phyloP scores from a whole-genome alignment of 2,797 vertebrate species.

The Lophura swinhoii region DNA sequence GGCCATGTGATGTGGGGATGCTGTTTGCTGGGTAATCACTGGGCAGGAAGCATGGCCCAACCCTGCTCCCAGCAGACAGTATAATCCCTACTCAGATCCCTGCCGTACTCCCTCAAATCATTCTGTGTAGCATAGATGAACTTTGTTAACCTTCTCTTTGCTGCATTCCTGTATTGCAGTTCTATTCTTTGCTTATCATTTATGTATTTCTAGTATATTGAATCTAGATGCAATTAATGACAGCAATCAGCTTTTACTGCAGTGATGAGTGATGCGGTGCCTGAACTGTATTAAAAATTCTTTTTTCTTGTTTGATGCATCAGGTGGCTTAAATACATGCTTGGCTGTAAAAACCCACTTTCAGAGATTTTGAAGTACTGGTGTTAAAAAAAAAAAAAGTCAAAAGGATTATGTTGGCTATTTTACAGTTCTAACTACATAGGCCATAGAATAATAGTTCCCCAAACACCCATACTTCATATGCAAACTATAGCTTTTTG shows the following conservation, averaged over 20 bases:
- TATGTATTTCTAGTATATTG: accelerated
- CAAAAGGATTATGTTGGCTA: not conserved
- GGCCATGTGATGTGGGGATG: conserved; percentile 58
- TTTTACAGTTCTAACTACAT: not conserved
- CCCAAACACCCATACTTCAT: not conserved
- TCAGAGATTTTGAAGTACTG: not conserved
- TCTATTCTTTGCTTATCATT: not conserved
- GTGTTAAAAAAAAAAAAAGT: not conserved
- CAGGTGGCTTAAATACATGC: not conserved
- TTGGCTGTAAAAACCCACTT: not conserved
- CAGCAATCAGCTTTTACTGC: not conserved
- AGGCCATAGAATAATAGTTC: not conserved
- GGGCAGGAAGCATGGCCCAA: conserved; percentile 15
- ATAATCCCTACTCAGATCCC: conserved; percentile 48
- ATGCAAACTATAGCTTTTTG: not conserved
- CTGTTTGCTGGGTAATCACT: conserved; percentile 46
- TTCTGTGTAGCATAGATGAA: not conserved
- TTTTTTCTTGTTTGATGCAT: not conserved
- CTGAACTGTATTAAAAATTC: not conserved
- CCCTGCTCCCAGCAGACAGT: conserved; percentile 25
- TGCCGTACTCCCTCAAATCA: not conserved
- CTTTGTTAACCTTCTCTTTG: conserved; percentile 28
- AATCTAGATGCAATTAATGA: not conserved
- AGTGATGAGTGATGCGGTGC: not conserved
- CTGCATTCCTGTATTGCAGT: not conserved